Conservation (phyloP, 2,888 invertebrate genomes). For the Agonopterix subpropinquella region DNA sequence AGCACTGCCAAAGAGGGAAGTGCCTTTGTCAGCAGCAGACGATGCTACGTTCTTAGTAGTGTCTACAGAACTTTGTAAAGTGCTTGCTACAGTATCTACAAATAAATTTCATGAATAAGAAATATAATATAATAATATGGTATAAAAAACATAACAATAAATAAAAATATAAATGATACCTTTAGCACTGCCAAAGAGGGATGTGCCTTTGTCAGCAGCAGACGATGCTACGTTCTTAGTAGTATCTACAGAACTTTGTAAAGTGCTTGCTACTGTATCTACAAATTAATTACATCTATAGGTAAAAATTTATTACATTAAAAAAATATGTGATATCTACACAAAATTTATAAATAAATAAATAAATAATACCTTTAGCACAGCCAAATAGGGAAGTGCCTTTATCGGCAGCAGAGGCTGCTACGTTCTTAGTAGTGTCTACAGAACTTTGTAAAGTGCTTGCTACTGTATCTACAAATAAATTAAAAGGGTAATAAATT, state of each 20-base stretch:
- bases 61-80: slow-evolving; percentile 21
- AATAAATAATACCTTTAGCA: slow-evolving; percentile 26
- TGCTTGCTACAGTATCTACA: slow-evolving; percentile 16
- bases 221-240: slow-evolving; percentile 38
- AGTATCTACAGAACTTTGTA: slow-evolving; percentile 24
- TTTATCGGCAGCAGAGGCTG: slow-evolving; percentile 37
- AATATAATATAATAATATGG: no score
- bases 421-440: slow-evolving; percentile 39
- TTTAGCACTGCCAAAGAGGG: slow-evolving; percentile 28
- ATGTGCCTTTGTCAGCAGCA: slow-evolving; percentile 34
- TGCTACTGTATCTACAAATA: slow-evolving; percentile 22
- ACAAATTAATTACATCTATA: slow-evolving; percentile 12
- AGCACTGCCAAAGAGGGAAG: slow-evolving; percentile 35
- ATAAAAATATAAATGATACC: slow-evolving; percentile 13
- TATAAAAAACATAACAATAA: no score
- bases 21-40: slow-evolving; percentile 39
- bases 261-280: slow-evolving; percentile 15
- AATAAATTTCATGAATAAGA: not conserved
- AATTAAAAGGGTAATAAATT: not conserved
- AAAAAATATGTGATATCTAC: no score
- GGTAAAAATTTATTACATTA: no score
- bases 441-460: slow-evolving; percentile 25
- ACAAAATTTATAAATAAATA: no score
- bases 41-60: slow-evolving; percentile 39
- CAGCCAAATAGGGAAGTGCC: slow-evolving; percentile 24